Evolutionary conservation across 2,888 invertebrate genomes (phyloP).

Genomic region (Tenthredo scrophulariae): DNA sequence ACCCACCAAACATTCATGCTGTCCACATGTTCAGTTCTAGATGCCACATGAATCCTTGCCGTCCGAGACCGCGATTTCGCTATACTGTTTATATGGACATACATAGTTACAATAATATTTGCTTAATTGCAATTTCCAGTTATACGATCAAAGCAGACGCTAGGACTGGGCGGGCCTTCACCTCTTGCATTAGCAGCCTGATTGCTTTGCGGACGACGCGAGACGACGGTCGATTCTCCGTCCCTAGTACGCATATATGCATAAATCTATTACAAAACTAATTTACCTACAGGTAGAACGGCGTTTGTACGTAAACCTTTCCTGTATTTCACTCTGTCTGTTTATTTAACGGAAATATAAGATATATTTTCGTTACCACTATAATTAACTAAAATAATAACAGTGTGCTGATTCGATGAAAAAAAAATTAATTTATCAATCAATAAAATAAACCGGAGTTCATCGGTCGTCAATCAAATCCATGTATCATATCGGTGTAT

Average conservation of each 20-base stretch:
- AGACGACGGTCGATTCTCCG: background rate
- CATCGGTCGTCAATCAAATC: background rate
- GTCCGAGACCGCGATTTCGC: conserved; percentile 19
- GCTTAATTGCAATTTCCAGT: conserved; percentile 39
- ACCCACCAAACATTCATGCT: conserved; percentile 38
- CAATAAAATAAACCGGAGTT: background rate
- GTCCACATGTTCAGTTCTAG: conserved; percentile 26
- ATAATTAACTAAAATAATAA: background rate
- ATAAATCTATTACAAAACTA: background rate
- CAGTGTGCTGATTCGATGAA: background rate
- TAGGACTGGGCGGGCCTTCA: background rate
- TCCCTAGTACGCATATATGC: background rate
- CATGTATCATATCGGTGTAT: background rate
- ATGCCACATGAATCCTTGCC: conserved; percentile 34
- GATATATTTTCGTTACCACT: background rate
- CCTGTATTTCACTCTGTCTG: background rate
- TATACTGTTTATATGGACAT: background rate
- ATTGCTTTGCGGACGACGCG: conserved; percentile 21
- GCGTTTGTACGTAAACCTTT: background rate
- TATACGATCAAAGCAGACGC: conserved; percentile 21
- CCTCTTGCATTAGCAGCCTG: background rate
- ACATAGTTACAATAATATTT: conserved; percentile 35
- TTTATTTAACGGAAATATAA: background rate
- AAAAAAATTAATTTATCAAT: background rate
- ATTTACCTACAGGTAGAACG: background rate